A percentile compares a stretch with the other conserved stretches of the same genome.
Evolutionary conservation across 2,113 vertebrate genomes (phyloP).

Genomic region (Pterocles gutturalis): DNA sequence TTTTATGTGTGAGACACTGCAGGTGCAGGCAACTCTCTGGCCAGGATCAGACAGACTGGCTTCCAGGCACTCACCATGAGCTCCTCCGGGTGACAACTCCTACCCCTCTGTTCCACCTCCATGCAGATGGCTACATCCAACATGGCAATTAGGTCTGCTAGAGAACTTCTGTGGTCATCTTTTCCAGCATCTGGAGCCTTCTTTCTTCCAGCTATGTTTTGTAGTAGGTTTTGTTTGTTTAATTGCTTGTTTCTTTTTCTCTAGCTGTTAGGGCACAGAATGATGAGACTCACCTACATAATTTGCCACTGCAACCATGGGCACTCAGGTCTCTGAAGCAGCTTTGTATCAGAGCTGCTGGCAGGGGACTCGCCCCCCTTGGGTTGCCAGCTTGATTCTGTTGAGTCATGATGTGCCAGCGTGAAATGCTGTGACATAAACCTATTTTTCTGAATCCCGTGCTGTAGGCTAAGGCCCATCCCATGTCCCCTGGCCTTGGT

Average conservation of each 20-base stretch:
- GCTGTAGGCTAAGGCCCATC: neutral
- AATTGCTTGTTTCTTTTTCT: neutral
- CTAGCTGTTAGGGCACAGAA: neutral
- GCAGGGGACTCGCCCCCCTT: neutral
- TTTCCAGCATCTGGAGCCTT: neutral
- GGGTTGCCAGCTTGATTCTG: neutral
- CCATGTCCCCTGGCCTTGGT: neutral
- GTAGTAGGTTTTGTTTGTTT: neutral
- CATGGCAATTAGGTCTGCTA: neutral
- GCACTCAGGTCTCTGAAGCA: neutral
- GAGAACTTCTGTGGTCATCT: neutral
- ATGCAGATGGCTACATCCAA: neutral
- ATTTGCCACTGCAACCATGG: neutral
- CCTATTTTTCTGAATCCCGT: neutral
- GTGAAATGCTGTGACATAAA: neutral
- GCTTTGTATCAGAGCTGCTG: neutral
- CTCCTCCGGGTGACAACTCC: neutral
- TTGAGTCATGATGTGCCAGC: neutral
- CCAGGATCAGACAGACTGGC: neutral
- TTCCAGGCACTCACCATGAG: neutral
- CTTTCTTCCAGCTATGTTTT: neutral
- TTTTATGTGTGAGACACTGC: neutral
- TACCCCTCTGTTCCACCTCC: neutral
- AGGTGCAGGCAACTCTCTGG: neutral
- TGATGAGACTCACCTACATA: rapidly evolving